Evolutionary conservation across 2,888 invertebrate genomes (phyloP).

Genomic region (Lissonota sp.): DNA sequence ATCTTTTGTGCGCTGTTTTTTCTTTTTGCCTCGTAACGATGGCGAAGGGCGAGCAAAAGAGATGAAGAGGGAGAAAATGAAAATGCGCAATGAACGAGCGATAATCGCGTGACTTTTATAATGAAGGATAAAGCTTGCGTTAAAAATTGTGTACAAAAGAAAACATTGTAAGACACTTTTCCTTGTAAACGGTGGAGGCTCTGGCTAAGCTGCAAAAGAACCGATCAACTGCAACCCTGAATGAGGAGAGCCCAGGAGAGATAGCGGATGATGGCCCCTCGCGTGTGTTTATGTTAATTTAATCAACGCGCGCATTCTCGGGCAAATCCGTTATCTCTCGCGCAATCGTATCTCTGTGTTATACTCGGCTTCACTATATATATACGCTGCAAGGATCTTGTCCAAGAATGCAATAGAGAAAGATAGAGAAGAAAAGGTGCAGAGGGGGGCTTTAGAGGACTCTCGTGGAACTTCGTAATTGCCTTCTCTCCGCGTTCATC

Average conservation of each 20-base stretch:
- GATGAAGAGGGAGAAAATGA: not conserved
- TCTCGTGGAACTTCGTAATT: constrained; percentile 49
- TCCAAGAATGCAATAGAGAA: constrained; percentile 12
- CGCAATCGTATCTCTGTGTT: constrained; percentile 47
- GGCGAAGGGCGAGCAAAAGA: no score
- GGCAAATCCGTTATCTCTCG: constrained; percentile 49
- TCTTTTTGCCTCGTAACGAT: no score
- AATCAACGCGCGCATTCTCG: constrained; percentile 45
- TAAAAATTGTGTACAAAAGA: not conserved
- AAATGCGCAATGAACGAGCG: not conserved
- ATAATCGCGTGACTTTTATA: constrained; percentile 8
- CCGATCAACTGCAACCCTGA: not conserved
- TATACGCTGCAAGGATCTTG: not conserved
- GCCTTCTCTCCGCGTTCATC: constrained; percentile 45
- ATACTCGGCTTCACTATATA: constrained; percentile 40
- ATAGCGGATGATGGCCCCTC: not conserved
- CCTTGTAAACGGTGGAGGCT: not conserved
- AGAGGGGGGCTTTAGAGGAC: not conserved
- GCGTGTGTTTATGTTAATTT: constrained; percentile 60
- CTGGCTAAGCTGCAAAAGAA: no score
- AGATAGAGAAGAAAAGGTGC: constrained; percentile 12
- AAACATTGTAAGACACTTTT: not conserved
- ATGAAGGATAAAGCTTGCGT: not conserved
- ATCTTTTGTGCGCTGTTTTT: not conserved
- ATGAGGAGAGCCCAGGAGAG: not conserved